These are phyloP conservation scores for Alloplasta piceator DNA, from an alignment of 2,888 invertebrate species.

Conservation along the genomic window DNA sequence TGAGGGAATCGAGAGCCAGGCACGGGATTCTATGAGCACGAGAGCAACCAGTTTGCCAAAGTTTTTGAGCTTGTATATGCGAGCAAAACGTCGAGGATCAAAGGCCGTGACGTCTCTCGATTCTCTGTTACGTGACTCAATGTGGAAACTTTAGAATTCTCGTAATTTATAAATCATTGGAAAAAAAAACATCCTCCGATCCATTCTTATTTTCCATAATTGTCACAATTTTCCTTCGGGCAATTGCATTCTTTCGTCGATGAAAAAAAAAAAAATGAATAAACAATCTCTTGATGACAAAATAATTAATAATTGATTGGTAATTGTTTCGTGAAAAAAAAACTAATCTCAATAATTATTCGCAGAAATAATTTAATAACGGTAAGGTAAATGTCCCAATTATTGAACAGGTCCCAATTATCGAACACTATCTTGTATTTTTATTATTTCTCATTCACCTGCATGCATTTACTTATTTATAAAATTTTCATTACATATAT, in stretches of 20 bases:
- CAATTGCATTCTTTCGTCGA: too few species aligned
- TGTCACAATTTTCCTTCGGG: too few species aligned
- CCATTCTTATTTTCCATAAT: too few species aligned
- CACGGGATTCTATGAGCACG: slow-evolving; percentile 65
- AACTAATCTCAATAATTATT: neutral
- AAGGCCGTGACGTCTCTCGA: slow-evolving; percentile 60
- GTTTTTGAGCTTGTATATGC: slow-evolving; percentile 46
- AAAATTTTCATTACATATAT: too few species aligned
- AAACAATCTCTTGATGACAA: neutral
- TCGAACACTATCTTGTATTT: too few species aligned
- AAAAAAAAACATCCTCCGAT: too few species aligned
- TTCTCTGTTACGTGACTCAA: slow-evolving; percentile 52
- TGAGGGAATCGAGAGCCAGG: slow-evolving; percentile 77
- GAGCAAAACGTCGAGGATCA: slow-evolving; percentile 29
- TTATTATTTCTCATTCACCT: too few species aligned
- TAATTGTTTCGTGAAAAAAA: neutral
- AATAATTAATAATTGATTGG: neutral
- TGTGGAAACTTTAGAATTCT: slow-evolving; percentile 34
- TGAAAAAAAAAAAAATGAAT: slow-evolving; percentile 4
- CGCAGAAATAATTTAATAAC: neutral
- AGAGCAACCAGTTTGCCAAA: slow-evolving; percentile 66
- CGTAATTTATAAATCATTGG: neutral
- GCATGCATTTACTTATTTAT: too few species aligned
- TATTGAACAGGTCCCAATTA: too few species aligned
- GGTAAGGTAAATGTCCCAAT: too few species aligned